A percentile compares a stretch with the other conserved stretches of the same genome.
These are phyloP conservation scores for Amazona vittata DNA, from an alignment of 2,113 vertebrate genomes.

Conservation along the genomic window DNA sequence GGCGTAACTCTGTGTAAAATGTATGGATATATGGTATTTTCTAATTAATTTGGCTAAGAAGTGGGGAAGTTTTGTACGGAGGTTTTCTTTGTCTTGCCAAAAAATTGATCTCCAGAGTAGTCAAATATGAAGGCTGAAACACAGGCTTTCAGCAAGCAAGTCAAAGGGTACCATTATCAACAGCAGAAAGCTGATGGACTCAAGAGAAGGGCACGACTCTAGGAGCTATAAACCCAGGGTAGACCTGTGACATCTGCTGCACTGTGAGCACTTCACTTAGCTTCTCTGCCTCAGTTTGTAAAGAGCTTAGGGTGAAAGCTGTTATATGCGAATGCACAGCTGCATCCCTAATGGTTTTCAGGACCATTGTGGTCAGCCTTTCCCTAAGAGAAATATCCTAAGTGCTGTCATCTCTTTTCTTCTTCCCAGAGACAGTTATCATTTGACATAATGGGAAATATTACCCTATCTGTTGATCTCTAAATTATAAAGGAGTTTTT, in stretches of 20 bases:
- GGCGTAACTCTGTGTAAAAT: background rate
- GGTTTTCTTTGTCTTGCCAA: background rate
- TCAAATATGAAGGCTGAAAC: background rate
- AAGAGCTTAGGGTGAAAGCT: constrained; percentile 5
- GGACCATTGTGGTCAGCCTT: constrained; percentile 27
- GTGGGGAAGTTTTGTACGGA: background rate
- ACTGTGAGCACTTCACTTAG: background rate
- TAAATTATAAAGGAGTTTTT: background rate
- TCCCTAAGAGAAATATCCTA: background rate
- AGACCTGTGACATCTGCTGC: background rate
- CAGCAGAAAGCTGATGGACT: background rate
- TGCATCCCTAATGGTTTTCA: background rate
- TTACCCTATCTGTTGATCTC: background rate
- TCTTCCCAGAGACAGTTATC: background rate
- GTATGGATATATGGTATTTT: background rate
- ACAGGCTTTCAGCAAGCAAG: background rate
- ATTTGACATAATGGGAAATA: constrained; percentile 11
- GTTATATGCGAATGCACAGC: background rate
- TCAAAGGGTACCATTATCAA: background rate
- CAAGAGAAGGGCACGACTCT: background rate
- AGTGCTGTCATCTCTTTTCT: constrained; percentile 5
- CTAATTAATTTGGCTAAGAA: background rate
- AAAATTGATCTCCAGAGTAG: background rate
- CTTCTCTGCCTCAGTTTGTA: background rate
- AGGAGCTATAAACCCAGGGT: background rate